These are phyloP conservation scores for Seison nebaliae DNA, from an alignment of 1,140 invertebrate species.

Conservation along the genomic window DNA sequence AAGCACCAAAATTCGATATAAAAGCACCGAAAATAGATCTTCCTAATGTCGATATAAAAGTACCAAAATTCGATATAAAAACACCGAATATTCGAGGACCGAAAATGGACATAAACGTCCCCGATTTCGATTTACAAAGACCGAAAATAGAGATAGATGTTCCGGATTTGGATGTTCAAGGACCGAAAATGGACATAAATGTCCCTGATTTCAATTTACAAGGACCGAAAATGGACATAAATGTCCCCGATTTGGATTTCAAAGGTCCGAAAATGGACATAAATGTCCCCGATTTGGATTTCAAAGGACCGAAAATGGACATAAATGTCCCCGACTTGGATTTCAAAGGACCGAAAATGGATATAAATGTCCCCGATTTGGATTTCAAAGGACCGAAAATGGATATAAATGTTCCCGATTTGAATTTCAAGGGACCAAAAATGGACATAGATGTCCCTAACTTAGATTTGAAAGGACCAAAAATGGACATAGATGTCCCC, in stretches of 20 bases:
- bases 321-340: not conserved
- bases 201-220: not conserved
- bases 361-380: not conserved
- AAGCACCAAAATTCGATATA: not conserved
- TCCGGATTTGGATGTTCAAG: not conserved
- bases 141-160: slow-evolving; percentile 1
- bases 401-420: not conserved
- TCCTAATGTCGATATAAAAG: not conserved
- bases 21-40: not conserved
- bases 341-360: not conserved
- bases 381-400: slow-evolving; percentile 1
- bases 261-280: not conserved
- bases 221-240: not conserved
- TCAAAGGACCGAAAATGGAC: not conserved
- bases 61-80: slow-evolving; percentile 6
- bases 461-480: not conserved
- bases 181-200: not conserved
- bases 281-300: not conserved
- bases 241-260: not conserved
- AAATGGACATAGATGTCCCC: not conserved
- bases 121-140: not conserved
- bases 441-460: not conserved
- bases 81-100: slow-evolving; percentile 6
- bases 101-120: not conserved
- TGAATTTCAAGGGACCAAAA: slow-evolving; percentile 1